Base-by-base conservation (phyloP, 2,888 invertebrate genomes). In the Eueremaeus valkanovi region DNA sequence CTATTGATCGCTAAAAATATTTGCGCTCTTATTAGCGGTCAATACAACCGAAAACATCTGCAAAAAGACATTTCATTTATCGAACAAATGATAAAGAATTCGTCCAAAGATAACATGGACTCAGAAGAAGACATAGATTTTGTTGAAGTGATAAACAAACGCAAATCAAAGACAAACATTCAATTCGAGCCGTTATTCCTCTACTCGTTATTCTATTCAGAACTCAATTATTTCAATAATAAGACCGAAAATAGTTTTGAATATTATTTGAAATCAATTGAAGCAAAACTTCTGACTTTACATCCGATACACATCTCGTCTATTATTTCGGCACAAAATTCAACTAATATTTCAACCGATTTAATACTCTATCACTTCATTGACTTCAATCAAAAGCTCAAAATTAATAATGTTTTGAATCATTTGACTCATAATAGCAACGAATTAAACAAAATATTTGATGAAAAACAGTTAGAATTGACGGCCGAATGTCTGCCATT, bases 41-140 rank as follows among this genome's bases (percentile, higher is more conserved):
- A 40, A 36, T 70, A 70, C 24, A 70, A 70, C 45, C 3, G 45
- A 42, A n/a, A 21, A 11, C 27, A 70, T 27, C 16, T 70, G 0
- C 11, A 70, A 70, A 70, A 70, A 45, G 70, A 70, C 36, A 27
- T 70, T 42, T 27, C 24, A 70, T 16, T 70, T 16, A 70, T 70
- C 29, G 45, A 70, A 42, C 70, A 70, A 29, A 42, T 13, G 2
- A 13, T 70, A 11, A 21, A 24, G 27, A 70, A 70, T 16, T 21
- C 21, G 9, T 27, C 18, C 21, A 45, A 70, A 21, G 45, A 21
- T 6, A 21, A 70, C 8, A 42, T 11, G 16, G 42, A 27, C 11
- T 36, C 9, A 16, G 29, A 70, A 42, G 45, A 42, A 42, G 70
- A 42, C 11, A 42, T 70, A 18, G 45, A 70, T 42, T 70, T 42